Percentiles rank a stretch among this genome's conserved stretches.
These are phyloP conservation scores for Euclidia mi DNA, from an alignment of 2,888 invertebrate species.

Conservation along the genomic window DNA sequence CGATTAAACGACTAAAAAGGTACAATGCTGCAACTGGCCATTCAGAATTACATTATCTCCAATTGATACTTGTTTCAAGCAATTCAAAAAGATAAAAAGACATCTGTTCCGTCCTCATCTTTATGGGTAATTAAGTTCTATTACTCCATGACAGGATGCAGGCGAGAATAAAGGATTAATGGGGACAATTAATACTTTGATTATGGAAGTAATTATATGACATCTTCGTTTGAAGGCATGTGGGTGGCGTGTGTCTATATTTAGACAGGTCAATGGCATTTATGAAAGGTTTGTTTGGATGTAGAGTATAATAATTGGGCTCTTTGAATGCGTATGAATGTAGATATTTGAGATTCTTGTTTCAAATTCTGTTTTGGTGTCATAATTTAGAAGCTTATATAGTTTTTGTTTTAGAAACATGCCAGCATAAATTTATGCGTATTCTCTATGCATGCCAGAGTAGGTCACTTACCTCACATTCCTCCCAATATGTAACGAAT, in stretches of 20 bases:
- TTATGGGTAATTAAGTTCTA: conserved; percentile 62
- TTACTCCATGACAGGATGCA: conserved; percentile 69
- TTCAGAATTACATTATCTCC: not conserved
- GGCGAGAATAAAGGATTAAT: conserved; percentile 73
- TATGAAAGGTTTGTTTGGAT: not conserved
- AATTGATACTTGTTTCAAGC: conserved; percentile 1
- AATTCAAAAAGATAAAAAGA: conserved; percentile 3
- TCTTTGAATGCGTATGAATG: too few relatives aligned
- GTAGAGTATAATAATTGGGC: not conserved
- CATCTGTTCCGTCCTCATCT: conserved; percentile 25
- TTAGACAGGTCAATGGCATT: conserved; percentile 29
- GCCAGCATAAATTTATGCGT: too few relatives aligned
- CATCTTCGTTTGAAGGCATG: conserved; percentile 47
- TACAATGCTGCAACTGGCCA: too few relatives aligned
- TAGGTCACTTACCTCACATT: too few relatives aligned
- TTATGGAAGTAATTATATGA: conserved; percentile 38
- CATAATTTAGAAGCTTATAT: too few relatives aligned
- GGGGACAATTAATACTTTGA: conserved; percentile 58
- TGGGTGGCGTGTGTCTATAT: conserved; percentile 19
- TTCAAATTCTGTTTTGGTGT: too few relatives aligned
- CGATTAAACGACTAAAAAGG: too few relatives aligned
- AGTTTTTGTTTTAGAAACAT: too few relatives aligned
- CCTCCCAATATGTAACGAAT: too few relatives aligned
- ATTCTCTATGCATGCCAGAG: too few relatives aligned
- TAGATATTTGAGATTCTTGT: too few relatives aligned